These are phyloP conservation scores for Sclerodermus sp. DNA, from an alignment of 2,888 invertebrate species.

Conservation along the genomic window DNA sequence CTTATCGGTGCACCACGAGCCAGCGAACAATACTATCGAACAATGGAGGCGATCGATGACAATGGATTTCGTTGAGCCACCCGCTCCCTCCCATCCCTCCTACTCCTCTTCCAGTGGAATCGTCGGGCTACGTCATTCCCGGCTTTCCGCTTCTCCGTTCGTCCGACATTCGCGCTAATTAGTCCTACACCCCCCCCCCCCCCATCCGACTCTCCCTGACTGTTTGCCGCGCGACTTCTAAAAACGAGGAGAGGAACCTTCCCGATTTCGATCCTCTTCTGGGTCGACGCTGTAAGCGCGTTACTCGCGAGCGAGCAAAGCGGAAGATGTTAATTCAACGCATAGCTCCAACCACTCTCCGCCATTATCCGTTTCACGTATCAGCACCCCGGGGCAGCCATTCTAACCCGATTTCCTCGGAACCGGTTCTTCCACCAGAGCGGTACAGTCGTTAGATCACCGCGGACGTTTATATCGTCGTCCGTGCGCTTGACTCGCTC, in stretches of 20 bases:
- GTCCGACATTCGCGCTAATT: not conserved
- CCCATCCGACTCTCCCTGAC: not conserved
- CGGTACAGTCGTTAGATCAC: too few relatives aligned
- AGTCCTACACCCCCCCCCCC: not conserved
- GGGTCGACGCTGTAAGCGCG: too few relatives aligned
- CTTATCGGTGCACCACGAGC: conserved; percentile 26
- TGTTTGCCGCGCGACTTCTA: not conserved
- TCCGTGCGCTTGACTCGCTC: too few relatives aligned
- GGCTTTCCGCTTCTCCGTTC: not conserved
- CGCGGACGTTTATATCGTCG: too few relatives aligned
- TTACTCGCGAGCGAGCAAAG: too few relatives aligned
- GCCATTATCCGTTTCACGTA: too few relatives aligned
- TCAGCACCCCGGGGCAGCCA: too few relatives aligned
- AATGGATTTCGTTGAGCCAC: conserved; percentile 29
- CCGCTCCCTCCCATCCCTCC: not conserved
- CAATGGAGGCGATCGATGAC: conserved; percentile 33
- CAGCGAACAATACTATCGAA: conserved; percentile 26
- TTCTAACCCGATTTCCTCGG: too few relatives aligned
- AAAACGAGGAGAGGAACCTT: not conserved
- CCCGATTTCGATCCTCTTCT: too few relatives aligned
- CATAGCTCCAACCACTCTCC: too few relatives aligned
- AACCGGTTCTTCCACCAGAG: too few relatives aligned
- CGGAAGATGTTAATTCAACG: too few relatives aligned
- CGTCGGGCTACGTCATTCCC: not conserved
- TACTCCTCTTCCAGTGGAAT: conserved; percentile 2